Conservation (phyloP, 1,140 invertebrate species). For the Drosophila ananassae region DNA sequence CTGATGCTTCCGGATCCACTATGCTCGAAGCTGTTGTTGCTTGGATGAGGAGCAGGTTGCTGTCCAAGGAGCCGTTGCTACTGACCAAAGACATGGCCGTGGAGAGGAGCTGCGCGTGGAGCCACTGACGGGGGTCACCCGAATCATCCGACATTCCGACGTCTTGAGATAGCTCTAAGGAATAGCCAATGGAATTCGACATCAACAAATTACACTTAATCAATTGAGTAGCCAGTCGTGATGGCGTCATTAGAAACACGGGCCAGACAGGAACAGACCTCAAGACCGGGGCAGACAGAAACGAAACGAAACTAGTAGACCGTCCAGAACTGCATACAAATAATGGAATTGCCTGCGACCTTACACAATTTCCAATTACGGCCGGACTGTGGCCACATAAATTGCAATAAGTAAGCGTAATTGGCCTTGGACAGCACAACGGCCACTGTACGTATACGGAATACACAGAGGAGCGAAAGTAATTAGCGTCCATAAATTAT, state of each 20-base stretch:
- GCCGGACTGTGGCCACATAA: slow-evolving; percentile 49
- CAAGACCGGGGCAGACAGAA: background rate
- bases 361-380: slow-evolving; percentile 54
- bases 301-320: background rate
- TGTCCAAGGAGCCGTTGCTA: slow-evolving; percentile 6
- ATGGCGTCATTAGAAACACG: slow-evolving; percentile 39
- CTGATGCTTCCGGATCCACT: background rate
- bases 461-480: slow-evolving; percentile 42
- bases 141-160: slow-evolving; percentile 14
- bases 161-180: slow-evolving; percentile 17
- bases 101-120: slow-evolving; percentile 27
- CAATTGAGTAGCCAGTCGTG: slow-evolving; percentile 14
- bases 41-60: slow-evolving; percentile 20
- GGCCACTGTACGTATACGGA: slow-evolving; percentile 9
- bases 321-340: slow-evolving; percentile 47
- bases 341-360: slow-evolving; percentile 45
- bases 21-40: slow-evolving; percentile 2
- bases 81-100: slow-evolving; percentile 20
- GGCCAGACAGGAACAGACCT: slow-evolving; percentile 6
- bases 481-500: slow-evolving; percentile 50
- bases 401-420: slow-evolving; percentile 54
- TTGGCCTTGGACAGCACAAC: slow-evolving; percentile 44
- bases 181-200: slow-evolving; percentile 19
- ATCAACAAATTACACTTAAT: slow-evolving; percentile 49
- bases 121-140: slow-evolving; percentile 6